Conservation (phyloP, 2,888 invertebrate species). For the Bellardia pandia region DNA sequence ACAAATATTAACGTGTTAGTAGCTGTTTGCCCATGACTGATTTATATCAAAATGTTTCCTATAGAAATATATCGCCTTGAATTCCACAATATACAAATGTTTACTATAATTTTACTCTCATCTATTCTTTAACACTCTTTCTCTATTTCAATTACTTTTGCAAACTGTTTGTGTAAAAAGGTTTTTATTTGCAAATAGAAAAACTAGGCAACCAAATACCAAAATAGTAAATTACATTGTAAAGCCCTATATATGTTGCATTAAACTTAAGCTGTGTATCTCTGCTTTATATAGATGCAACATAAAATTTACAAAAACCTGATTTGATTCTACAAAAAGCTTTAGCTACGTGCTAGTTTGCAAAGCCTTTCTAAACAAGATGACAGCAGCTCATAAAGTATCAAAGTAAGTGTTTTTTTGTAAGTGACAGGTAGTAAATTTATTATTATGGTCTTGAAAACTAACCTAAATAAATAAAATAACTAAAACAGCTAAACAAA, state of each 20-base stretch:
- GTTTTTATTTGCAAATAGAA: neutral
- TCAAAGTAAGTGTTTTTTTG: neutral
- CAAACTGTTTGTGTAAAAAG: conserved; percentile 7
- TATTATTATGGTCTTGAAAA: neutral
- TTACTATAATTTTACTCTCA: conserved; percentile 15
- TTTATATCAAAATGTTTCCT: too few species aligned
- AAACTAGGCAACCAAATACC: conserved; percentile 6
- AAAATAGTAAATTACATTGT: conserved; percentile 67
- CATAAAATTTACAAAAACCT: conserved; percentile 9
- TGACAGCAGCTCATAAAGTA: conserved; percentile 3
- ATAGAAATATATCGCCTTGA: too few species aligned
- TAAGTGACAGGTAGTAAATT: conserved; percentile 26
- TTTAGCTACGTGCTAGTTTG: conserved; percentile 4
- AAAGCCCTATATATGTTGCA: conserved; percentile 54
- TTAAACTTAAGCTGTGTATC: conserved; percentile 45
- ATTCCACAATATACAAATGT: too few species aligned
- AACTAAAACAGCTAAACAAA: neutral
- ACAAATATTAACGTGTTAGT: too few species aligned
- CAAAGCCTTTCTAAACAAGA: neutral
- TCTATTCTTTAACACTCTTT: neutral
- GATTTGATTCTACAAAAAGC: conserved; percentile 29
- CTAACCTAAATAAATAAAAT: conserved; percentile 25
- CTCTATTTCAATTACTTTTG: conserved; percentile 16
- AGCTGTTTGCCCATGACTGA: too few species aligned
- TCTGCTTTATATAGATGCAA: conserved; percentile 48